These are phyloP conservation scores for Argyresthia goedartella DNA, from an alignment of 2,888 invertebrate species.

Conservation along the genomic window DNA sequence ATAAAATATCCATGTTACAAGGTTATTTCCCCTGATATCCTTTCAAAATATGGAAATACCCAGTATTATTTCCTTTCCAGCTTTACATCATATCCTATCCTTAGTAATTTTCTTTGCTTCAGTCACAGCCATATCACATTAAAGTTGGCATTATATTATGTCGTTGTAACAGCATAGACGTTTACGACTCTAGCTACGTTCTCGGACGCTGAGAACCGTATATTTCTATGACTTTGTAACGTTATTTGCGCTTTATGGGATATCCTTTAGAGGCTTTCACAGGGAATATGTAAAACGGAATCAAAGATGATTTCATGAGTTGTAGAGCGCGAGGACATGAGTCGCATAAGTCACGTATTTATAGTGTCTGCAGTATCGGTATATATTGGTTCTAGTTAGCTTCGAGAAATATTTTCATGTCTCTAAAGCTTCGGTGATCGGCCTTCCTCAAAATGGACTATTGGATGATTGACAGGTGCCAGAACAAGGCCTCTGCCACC, in stretches of 20 bases:
- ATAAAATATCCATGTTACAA: too few species aligned
- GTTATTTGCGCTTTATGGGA: conserved; percentile 15
- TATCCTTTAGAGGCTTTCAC: background rate
- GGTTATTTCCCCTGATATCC: background rate
- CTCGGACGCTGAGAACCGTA: conserved; percentile 22
- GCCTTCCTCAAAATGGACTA: too few species aligned
- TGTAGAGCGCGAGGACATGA: background rate
- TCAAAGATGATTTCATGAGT: background rate
- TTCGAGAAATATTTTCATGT: too few species aligned
- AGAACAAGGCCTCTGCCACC: too few species aligned
- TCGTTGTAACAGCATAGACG: conserved; percentile 29
- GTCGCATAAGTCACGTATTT: too few species aligned
- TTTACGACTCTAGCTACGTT: conserved; percentile 32
- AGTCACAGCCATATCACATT: background rate
- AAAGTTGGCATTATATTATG: conserved; percentile 20
- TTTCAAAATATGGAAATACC: background rate
- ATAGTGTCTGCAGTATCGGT: too few species aligned
- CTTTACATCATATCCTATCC: background rate
- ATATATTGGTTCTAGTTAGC: too few species aligned
- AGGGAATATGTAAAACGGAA: background rate
- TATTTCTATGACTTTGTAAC: conserved; percentile 34
- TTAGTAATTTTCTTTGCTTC: background rate
- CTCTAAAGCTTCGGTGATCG: too few species aligned
- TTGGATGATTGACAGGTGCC: too few species aligned
- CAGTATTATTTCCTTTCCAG: background rate